phyloP scores from a whole-genome alignment of 2,888 invertebrate genomes.

The Sminthurides aquaticus region DNA sequence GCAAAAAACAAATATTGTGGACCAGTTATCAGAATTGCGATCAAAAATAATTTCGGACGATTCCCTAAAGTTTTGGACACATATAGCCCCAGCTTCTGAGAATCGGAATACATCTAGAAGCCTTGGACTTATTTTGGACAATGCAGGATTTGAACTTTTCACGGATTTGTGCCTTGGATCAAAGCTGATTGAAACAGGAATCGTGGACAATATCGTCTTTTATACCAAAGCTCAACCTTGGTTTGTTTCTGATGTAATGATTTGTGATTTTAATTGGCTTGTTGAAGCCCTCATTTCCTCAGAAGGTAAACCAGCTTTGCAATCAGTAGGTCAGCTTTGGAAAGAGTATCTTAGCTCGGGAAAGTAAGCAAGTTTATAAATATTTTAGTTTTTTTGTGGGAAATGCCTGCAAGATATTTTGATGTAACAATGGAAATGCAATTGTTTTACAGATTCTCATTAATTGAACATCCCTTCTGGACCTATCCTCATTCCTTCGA shows the following conservation, averaged over 20 bases:
- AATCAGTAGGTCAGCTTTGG: conserved; percentile 54
- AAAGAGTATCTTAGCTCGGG: conserved; percentile 48
- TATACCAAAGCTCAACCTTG: conserved; percentile 85
- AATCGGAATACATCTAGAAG: conserved; percentile 40
- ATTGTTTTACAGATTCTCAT: conserved; percentile 5
- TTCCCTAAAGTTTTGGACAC: conserved; percentile 54
- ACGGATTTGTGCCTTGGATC: conserved; percentile 81
- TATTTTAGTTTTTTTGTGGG: too few species aligned
- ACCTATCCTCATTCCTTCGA: conserved; percentile 71
- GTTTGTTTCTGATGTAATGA: conserved; percentile 87
- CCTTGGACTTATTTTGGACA: conserved; percentile 74
- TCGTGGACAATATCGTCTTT: conserved; percentile 64
- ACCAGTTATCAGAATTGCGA: conserved; percentile 53
- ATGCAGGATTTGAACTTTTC: conserved; percentile 86
- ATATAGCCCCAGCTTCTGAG: conserved; percentile 32
- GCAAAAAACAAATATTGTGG: conserved; percentile 53
- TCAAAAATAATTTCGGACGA: conserved; percentile 59
- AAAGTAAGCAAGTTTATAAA: conserved; percentile 39
- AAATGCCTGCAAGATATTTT: too few species aligned
- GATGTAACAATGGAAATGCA: background rate
- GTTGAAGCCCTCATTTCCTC: conserved; percentile 48
- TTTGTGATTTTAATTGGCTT: conserved; percentile 65
- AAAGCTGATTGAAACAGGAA: conserved; percentile 58
- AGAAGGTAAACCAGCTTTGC: conserved; percentile 32
- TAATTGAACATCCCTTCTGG: conserved; percentile 69